These are phyloP conservation scores for Alces alces DNA, from an alignment of 2,113 vertebrate species.

Conservation along the genomic window DNA sequence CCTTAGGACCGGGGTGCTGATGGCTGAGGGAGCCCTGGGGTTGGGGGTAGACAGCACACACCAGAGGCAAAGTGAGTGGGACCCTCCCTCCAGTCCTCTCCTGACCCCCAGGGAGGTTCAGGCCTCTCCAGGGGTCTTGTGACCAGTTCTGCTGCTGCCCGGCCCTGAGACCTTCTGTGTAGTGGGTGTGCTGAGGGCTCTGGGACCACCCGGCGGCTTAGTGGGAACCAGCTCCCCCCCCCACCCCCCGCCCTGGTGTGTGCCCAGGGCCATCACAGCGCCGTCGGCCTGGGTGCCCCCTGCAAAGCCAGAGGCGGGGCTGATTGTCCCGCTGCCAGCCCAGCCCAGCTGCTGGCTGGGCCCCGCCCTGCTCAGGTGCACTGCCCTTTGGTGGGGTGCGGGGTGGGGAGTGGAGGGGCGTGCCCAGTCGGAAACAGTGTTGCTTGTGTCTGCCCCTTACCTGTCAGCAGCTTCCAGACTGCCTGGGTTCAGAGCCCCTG, in stretches of 20 bases:
- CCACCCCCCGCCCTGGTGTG: not conserved
- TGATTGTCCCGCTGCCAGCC: conserved; percentile 18
- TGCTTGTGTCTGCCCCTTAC: not conserved
- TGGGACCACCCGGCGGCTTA: not conserved
- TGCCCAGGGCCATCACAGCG: not conserved
- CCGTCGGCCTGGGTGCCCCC: not conserved
- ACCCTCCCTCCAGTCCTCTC: not conserved
- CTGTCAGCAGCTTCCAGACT: not conserved
- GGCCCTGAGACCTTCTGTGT: not conserved
- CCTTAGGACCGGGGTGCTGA: not conserved
- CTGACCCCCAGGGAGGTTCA: not conserved
- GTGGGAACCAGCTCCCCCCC: not conserved
- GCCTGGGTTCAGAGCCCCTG: not conserved
- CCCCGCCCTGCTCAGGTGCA: conserved; percentile 16
- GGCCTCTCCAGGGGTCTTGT: not conserved
- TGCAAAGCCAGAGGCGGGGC: conserved; percentile 13
- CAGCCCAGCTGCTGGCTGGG: conserved; percentile 16
- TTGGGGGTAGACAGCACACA: too few relatives aligned
- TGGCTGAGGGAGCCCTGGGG: not conserved
- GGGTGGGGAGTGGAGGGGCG: not conserved
- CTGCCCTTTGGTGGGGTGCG: not conserved
- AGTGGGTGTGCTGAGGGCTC: not conserved
- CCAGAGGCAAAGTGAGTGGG: not conserved
- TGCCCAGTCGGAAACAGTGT: not conserved
- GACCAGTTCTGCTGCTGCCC: not conserved